These are phyloP conservation scores for Urosaurus nigricauda DNA, from an alignment of 2,797 vertebrate species.

Conservation along the genomic window DNA sequence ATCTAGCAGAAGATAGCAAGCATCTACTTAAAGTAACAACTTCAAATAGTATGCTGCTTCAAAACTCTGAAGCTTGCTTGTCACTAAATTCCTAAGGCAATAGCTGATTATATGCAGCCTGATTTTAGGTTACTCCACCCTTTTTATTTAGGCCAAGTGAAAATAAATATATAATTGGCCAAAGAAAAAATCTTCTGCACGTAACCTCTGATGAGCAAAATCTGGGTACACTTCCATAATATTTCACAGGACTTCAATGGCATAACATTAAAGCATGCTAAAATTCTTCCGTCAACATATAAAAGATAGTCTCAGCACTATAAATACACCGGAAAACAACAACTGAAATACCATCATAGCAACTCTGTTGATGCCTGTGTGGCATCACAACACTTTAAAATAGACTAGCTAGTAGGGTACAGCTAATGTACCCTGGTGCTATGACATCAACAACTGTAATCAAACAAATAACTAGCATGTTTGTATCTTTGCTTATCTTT, in stretches of 20 bases:
- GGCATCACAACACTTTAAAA: conserved; percentile 42
- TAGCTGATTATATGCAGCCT: conserved; percentile 42
- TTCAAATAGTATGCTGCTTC: conserved; percentile 37
- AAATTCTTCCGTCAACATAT: conserved; percentile 41
- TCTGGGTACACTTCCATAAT: conserved; percentile 17
- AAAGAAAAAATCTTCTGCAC: neutral
- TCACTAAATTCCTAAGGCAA: conserved; percentile 54
- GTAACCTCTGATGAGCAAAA: conserved; percentile 17
- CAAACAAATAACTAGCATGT: conserved; percentile 20
- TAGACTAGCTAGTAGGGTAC: conserved; percentile 25
- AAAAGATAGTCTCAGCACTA: conserved; percentile 22
- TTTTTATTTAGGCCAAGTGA: conserved; percentile 52
- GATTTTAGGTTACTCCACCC: conserved; percentile 50
- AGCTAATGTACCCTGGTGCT: neutral
- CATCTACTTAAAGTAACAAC: conserved; percentile 14
- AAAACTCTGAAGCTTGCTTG: conserved; percentile 53
- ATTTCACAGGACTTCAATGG: conserved; percentile 24
- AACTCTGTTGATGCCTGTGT: conserved; percentile 2
- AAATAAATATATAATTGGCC: conserved; percentile 57
- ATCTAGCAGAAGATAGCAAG: neutral
- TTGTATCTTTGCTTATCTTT: conserved; percentile 1
- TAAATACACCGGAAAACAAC: conserved; percentile 36
- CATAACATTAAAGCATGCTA: conserved; percentile 18
- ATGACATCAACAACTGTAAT: neutral
- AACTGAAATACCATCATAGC: conserved; percentile 20